Percentiles rank a stretch among this genome's conserved stretches.
phyloP scores from a whole-genome alignment of 2,113 vertebrate species.

The Butorides virescens region DNA sequence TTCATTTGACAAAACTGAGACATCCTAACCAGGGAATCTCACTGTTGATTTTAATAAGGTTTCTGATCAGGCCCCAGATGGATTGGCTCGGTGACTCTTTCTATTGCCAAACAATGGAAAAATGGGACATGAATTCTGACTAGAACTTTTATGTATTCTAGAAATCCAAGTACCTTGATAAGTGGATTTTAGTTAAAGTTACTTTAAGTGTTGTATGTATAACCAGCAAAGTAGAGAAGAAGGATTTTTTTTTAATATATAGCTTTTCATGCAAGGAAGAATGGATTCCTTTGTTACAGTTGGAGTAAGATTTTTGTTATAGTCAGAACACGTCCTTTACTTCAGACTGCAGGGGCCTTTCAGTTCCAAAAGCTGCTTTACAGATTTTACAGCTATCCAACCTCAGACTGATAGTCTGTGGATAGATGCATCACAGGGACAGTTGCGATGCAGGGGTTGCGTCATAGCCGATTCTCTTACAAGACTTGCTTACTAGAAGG shows the following conservation, averaged over 20 bases:
- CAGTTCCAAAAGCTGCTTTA: not conserved
- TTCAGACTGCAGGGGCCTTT: not conserved
- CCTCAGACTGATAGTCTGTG: not conserved
- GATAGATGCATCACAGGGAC: not conserved
- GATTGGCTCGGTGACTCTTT: not conserved
- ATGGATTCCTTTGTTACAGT: not conserved
- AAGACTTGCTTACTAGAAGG: not conserved
- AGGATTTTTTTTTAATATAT: not conserved
- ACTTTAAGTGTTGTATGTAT: not conserved
- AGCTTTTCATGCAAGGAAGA: not conserved
- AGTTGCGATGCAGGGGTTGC: not conserved
- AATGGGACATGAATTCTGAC: not conserved
- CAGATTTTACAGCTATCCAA: not conserved
- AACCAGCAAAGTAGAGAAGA: not conserved
- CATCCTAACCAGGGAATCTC: not conserved
- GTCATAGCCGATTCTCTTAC: not conserved
- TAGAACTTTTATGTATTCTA: not conserved
- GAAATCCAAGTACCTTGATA: not conserved
- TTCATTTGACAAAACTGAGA: not conserved
- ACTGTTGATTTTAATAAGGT: not conserved
- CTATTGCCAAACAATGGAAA: not conserved
- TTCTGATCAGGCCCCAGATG: not conserved
- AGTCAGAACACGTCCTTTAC: not conserved
- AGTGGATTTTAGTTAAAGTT: not conserved
- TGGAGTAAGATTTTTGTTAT: not conserved